A percentile compares a stretch with the other conserved stretches of the same genome.
phyloP scores from a whole-genome alignment of 2,113 vertebrate species.

The Artemisiospiza belli region DNA sequence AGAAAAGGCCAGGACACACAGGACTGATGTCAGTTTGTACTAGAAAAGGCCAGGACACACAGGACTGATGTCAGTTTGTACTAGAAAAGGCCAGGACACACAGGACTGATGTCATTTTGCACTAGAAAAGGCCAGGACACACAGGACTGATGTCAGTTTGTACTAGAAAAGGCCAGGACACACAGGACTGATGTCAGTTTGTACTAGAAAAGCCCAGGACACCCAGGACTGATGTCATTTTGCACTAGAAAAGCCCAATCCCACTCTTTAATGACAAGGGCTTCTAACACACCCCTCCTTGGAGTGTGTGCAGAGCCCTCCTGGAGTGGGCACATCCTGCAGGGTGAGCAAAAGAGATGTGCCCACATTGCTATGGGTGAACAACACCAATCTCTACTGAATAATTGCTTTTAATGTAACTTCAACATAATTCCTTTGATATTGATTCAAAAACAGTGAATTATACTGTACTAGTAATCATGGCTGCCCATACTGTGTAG shows the following conservation, averaged over 20 bases:
- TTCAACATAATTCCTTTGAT: not conserved
- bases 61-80: no score
- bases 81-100: not conserved
- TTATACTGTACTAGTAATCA: not conserved
- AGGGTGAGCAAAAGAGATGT: not conserved
- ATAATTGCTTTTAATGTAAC: not conserved
- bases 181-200: not conserved
- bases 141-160: no score
- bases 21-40: not conserved
- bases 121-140: not conserved
- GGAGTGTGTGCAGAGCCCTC: not conserved
- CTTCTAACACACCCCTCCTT: not conserved
- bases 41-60: not conserved
- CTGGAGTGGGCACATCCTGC: not conserved
- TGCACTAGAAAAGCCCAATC: not conserved
- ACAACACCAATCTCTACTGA: not conserved
- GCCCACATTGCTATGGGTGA: not conserved
- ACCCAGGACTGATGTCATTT: not conserved
- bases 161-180: not conserved
- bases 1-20: not conserved
- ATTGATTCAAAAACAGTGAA: not conserved
- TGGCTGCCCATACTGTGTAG: not conserved
- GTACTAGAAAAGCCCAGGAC: no score
- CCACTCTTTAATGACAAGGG: not conserved
- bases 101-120: not conserved